Evolutionary conservation across 92 coral and sea anemone species (phyloP), one percentile per base, ranked within the genome.

Genomic region (Actinernus sp.): DNA sequence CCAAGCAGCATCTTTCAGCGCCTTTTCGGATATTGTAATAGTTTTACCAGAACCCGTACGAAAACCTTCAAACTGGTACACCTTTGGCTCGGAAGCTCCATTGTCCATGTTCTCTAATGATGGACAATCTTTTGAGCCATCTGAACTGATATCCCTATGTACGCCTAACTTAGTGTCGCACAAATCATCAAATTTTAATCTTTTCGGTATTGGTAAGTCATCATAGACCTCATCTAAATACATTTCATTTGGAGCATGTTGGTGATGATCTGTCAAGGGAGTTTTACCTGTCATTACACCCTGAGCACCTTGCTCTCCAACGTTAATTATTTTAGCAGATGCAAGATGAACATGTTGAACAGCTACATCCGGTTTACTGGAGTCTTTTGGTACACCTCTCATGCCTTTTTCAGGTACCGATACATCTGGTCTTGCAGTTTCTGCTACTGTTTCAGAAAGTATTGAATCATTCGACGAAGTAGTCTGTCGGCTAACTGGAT

Each of bases 1-100:
- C 14, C 23, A 28, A 31, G 36, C 57, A 0, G 82, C 92, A 72
- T 86, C 55, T 1, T 23, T 7, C 34, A 55, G 28, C 3, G 89
- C 61, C 26, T 73, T 58, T 39, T 49, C 71, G 3, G 81, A 71
- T 8, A 68, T 39, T 2, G 39, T 38, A 4, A 72, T 60, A 5
- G 51, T 44, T 21, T 69, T 69, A 7, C 82, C 92, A 34, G 55
- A 49, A 25, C 66, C 87, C 13, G 81, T 87, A 2, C 61, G 71
- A 58, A 85, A 70, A 39, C 78, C 82, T 16, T 45, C 41, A 36
- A 36, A 36, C 14, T 36, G 8, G 14, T 14, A 7, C 7, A 7
- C 41, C 14, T 36, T 7, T 7, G 41, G 41, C 41, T 7, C 8
- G n/a, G n/a, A n/a, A n/a, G n/a, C n/a, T n/a, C n/a, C n/a, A n/a